A percentile compares a stretch with the other conserved stretches of the same genome.
Conservation (phyloP, 2,888 invertebrate genomes). For the Podabrus alpinus region DNA sequence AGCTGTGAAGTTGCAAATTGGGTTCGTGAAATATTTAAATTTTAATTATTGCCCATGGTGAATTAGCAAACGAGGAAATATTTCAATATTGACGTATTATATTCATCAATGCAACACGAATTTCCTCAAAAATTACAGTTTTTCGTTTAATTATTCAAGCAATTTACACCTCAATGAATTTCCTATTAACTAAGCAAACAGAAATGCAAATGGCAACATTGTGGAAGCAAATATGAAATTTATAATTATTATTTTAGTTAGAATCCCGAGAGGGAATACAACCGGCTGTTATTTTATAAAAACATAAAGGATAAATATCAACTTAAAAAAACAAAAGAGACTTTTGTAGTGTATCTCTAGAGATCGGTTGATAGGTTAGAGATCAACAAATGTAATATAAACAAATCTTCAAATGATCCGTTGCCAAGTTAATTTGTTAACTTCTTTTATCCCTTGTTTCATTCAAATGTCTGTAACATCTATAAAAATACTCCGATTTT, state of each 20-base stretch:
- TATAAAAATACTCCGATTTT: background rate
- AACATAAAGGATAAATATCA: background rate
- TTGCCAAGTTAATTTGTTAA: background rate
- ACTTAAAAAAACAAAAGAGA: background rate
- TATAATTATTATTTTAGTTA: background rate
- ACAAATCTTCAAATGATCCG: background rate
- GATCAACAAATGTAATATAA: background rate
- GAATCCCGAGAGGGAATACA: background rate
- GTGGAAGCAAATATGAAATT: background rate
- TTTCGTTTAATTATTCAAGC: background rate
- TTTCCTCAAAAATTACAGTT: background rate
- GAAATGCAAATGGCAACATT: conserved; percentile 10
- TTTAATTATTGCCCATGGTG: background rate
- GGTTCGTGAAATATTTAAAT: background rate
- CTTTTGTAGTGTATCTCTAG: background rate
- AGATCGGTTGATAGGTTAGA: background rate
- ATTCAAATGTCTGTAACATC: background rate
- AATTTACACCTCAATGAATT: conserved; percentile 7
- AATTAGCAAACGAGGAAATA: background rate
- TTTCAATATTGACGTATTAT: background rate
- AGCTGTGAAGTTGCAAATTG: background rate
- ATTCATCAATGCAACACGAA: background rate
- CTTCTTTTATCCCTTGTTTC: background rate
- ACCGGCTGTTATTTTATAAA: background rate
- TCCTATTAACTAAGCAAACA: conserved; percentile 21